Conservation (phyloP, 2,113 vertebrate genomes). For the Cyphomyrus discorhynchus region DNA sequence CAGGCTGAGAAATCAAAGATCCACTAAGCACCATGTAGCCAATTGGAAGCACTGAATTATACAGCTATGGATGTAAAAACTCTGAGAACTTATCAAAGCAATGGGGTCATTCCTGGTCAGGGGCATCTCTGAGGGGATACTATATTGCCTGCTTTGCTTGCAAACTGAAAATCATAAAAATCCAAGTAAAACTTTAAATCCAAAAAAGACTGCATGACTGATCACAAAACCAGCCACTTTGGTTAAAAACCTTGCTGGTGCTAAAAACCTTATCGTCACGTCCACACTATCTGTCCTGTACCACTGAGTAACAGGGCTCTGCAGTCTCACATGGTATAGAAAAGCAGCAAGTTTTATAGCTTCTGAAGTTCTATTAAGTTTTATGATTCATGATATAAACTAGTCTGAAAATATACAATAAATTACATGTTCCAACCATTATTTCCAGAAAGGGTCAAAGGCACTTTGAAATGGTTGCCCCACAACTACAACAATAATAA, state of each 20-base stretch:
- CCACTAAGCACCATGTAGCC: background rate
- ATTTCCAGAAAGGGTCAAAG: background rate
- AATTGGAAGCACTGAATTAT: background rate
- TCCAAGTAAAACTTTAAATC: background rate
- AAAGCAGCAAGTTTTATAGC: background rate
- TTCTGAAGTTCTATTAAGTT: background rate
- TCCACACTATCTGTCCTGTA: background rate
- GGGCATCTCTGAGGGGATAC: background rate
- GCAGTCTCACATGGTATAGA: background rate
- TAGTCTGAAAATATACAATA: background rate
- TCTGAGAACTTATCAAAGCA: slow-evolving; percentile 7
- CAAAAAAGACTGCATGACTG: background rate
- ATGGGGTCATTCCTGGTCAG: background rate
- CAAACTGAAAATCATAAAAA: background rate
- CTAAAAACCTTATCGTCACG: background rate
- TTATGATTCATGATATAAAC: background rate
- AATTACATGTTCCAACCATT: background rate
- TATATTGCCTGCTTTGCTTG: background rate
- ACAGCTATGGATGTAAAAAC: background rate
- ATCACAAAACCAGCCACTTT: background rate
- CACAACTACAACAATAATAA: too few relatives aligned
- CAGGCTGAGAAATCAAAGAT: background rate
- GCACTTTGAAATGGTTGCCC: background rate
- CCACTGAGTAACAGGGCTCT: background rate
- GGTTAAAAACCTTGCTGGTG: background rate